These are phyloP conservation scores for Ctenicera cuprea DNA, from an alignment of 2,888 invertebrate genomes.

Conservation along the genomic window DNA sequence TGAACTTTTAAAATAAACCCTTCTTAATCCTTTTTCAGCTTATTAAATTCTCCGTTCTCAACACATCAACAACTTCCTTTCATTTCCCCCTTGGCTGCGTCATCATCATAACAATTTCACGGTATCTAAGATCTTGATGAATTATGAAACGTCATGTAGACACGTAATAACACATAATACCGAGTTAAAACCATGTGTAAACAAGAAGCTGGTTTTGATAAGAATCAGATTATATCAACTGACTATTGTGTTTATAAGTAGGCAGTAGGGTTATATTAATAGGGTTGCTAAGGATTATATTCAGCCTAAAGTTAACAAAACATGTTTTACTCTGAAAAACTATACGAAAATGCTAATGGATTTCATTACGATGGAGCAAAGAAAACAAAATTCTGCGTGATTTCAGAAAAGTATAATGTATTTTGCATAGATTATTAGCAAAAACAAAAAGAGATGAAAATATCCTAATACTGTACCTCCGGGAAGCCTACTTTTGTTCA, in stretches of 20 bases:
- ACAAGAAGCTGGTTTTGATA: constrained; percentile 53
- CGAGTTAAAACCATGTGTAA: constrained; percentile 51
- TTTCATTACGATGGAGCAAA: too few relatives aligned
- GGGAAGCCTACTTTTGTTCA: too few relatives aligned
- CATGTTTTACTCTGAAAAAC: too few relatives aligned
- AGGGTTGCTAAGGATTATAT: constrained; percentile 28
- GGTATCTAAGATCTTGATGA: constrained; percentile 53
- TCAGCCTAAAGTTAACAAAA: background rate
- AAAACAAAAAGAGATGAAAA: too few relatives aligned
- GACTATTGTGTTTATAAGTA: constrained; percentile 54
- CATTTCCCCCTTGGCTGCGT: constrained; percentile 21
- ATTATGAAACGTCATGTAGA: constrained; percentile 52
- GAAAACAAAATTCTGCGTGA: too few relatives aligned
- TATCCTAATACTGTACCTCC: too few relatives aligned
- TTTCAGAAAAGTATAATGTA: too few relatives aligned
- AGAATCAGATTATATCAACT: constrained; percentile 53
- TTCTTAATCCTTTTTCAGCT: background rate
- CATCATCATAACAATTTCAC: constrained; percentile 50
- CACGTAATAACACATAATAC: constrained; percentile 53
- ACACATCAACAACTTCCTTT: constrained; percentile 17
- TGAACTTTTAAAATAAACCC: background rate
- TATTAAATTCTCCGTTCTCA: constrained; percentile 1
- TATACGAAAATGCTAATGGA: too few relatives aligned
- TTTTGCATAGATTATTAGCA: too few relatives aligned
- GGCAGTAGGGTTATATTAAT: constrained; percentile 56